Percentiles rank a stretch among this genome's conserved stretches.
These are phyloP conservation scores for Barbus barbus DNA, from an alignment of 2,113 vertebrate species.

Conservation along the genomic window DNA sequence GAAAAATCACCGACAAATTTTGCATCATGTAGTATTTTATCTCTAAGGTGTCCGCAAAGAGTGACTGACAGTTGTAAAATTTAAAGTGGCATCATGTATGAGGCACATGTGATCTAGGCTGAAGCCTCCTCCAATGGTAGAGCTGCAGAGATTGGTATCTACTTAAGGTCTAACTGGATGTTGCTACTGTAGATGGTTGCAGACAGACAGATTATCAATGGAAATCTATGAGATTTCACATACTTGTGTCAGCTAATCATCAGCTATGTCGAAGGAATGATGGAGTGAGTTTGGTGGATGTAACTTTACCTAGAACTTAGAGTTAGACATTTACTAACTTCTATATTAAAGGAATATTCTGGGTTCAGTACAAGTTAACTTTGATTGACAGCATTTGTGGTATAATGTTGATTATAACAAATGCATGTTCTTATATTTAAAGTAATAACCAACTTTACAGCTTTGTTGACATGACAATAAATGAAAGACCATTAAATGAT, in stretches of 20 bases:
- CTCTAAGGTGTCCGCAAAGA: neutral
- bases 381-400: neutral
- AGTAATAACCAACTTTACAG: neutral
- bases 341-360: neutral
- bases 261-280: neutral
- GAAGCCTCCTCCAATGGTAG: neutral
- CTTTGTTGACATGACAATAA: neutral
- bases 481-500: neutral
- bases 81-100: neutral
- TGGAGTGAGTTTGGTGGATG: neutral
- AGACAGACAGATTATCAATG: neutral
- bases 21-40: neutral
- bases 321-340: neutral
- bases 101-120: neutral
- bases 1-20: neutral
- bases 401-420: neutral
- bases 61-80: neutral
- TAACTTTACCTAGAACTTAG: neutral
- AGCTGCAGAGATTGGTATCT: neutral
- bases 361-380: neutral
- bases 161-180: neutral
- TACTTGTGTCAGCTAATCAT: constrained; percentile 11
- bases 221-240: neutral
- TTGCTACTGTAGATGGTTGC: neutral
- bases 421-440: neutral